These are phyloP conservation scores for Cheilosia variabilis DNA, from an alignment of 2,888 invertebrate species.

Conservation along the genomic window DNA sequence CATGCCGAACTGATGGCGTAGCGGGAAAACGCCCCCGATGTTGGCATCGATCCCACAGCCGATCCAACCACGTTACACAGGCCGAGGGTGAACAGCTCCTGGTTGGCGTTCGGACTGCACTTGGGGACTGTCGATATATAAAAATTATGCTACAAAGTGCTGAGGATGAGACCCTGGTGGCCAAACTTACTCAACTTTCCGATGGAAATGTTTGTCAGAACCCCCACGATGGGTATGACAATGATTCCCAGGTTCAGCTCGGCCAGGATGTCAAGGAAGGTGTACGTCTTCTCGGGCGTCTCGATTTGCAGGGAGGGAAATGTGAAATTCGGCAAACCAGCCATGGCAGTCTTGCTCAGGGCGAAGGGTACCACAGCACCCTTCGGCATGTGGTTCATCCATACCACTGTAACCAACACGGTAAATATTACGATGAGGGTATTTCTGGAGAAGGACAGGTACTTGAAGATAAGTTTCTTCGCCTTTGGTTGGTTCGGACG, in stretches of 20 bases:
- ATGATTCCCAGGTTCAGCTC: slow-evolving; percentile 91
- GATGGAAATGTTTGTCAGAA: slow-evolving; percentile 96
- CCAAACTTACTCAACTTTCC: slow-evolving; percentile 93
- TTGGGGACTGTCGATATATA: slow-evolving; percentile 85
- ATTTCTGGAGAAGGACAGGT: slow-evolving; percentile 90
- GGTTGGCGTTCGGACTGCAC: slow-evolving; percentile 91
- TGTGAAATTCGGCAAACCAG: slow-evolving; percentile 88
- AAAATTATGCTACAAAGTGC: background rate
- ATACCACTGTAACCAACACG: slow-evolving; percentile 86
- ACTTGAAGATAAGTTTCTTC: slow-evolving; percentile 84
- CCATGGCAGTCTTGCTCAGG: slow-evolving; percentile 84
- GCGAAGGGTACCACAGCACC: slow-evolving; percentile 86
- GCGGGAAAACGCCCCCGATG: slow-evolving; percentile 93
- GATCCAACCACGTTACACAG: slow-evolving; percentile 92
- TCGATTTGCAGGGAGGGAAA: slow-evolving; percentile 87
- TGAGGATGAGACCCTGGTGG: background rate
- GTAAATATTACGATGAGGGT: slow-evolving; percentile 89
- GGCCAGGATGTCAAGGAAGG: slow-evolving; percentile 87
- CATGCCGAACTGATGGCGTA: slow-evolving; percentile 95
- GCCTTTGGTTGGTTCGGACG: slow-evolving; percentile 50
- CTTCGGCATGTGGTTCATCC: slow-evolving; percentile 81
- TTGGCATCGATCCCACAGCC: slow-evolving; percentile 94
- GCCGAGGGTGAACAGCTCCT: slow-evolving; percentile 94
- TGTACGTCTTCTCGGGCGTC: slow-evolving; percentile 85
- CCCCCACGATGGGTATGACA: slow-evolving; percentile 93